These are phyloP conservation scores for Lepas anatifera DNA, from an alignment of 2,888 invertebrate species.

Conservation along the genomic window DNA sequence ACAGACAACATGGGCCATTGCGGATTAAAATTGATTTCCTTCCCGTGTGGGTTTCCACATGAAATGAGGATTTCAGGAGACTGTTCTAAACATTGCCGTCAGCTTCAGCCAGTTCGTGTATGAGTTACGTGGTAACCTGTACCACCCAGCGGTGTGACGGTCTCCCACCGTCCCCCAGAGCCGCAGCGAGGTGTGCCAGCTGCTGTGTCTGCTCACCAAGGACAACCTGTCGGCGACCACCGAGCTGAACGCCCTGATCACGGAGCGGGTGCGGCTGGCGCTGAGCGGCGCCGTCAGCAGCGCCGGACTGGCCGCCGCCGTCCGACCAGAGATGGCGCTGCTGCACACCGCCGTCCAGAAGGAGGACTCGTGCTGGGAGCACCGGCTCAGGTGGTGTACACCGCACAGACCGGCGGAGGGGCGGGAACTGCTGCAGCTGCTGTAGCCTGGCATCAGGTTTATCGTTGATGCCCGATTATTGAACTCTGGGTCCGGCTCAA, in stretches of 20 bases:
- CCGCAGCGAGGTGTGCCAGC: conserved; percentile 75
- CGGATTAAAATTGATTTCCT: no score
- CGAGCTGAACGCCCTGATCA: conserved; percentile 67
- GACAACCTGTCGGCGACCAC: conserved; percentile 73
- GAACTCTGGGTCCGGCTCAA: no score
- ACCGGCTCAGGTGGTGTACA: conserved; percentile 66
- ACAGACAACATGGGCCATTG: no score
- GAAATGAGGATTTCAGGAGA: no score
- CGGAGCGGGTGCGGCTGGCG: conserved; percentile 57
- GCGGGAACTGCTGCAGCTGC: no score
- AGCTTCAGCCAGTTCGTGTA: no score
- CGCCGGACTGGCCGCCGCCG: conserved; percentile 57
- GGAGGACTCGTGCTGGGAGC: conserved; percentile 92
- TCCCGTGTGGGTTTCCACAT: no score
- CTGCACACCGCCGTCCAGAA: conserved; percentile 77
- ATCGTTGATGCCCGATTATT: no score
- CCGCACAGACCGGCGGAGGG: no score
- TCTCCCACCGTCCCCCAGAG: conserved; percentile 38
- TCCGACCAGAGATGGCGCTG: conserved; percentile 78
- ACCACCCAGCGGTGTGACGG: neutral
- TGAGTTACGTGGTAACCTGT: no score
- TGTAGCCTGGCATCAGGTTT: no score
- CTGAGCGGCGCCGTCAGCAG: conserved; percentile 53
- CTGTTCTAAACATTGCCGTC: no score
- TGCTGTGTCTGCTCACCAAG: conserved; percentile 75